A percentile compares a stretch with the other conserved stretches of the same genome.
Conservation (phyloP, 2,888 invertebrate genomes). For the Pinctada fucata region DNA sequence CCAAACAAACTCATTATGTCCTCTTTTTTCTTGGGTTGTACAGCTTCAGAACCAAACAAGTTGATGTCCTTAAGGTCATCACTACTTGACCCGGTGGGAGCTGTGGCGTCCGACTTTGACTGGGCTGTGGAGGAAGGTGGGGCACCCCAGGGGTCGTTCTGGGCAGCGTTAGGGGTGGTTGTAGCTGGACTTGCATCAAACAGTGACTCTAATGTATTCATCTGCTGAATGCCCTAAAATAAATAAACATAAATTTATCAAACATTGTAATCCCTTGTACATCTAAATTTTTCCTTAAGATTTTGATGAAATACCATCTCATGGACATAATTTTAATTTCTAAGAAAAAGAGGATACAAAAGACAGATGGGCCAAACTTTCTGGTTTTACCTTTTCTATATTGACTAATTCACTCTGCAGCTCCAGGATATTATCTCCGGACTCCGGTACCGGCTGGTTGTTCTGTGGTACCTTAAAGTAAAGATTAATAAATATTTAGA, state of each 20-base stretch:
- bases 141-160: constrained; percentile 52
- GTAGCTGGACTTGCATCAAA: constrained; percentile 46
- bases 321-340: too few species aligned
- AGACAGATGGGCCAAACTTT: too few species aligned
- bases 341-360: too few species aligned
- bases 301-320: too few species aligned
- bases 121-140: constrained; percentile 39
- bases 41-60: constrained; percentile 35
- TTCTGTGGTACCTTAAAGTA: constrained; percentile 57
- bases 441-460: constrained; percentile 53
- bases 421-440: constrained; percentile 59
- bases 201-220: constrained; percentile 63
- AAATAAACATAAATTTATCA: constrained; percentile 1
- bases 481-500: not conserved
- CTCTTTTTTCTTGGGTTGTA: constrained; percentile 32
- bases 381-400: constrained; percentile 54
- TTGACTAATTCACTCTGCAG: constrained; percentile 65
- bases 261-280: too few species aligned
- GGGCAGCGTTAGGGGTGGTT: constrained; percentile 23
- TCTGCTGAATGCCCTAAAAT: constrained; percentile 61
- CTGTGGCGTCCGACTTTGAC: constrained; percentile 11
- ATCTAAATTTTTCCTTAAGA: too few species aligned
- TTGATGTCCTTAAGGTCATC: constrained; percentile 49
- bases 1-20: constrained; percentile 39
- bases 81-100: constrained; percentile 22